Evolutionary conservation across 2,888 invertebrate genomes (phyloP), one percentile per base, ranked within the genome.

Genomic region (Euclidia mi): DNA sequence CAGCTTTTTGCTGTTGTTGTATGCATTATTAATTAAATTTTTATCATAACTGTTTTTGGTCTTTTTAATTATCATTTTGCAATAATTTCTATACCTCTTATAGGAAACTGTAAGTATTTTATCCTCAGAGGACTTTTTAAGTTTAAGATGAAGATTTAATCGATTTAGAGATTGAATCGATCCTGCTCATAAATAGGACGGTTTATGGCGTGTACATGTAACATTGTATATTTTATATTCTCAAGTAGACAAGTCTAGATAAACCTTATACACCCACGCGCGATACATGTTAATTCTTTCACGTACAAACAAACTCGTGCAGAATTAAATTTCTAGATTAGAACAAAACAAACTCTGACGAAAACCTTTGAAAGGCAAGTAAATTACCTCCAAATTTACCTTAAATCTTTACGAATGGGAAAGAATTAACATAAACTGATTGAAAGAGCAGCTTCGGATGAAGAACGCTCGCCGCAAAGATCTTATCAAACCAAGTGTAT

Each of bases 101-200:
- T n/a, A n/a, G n/a, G n/a, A n/a, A n/a, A n/a, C n/a, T n/a, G n/a
- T n/a, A n/a, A n/a, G n/a, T n/a, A n/a, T n/a, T n/a, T n/a, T n/a
- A n/a, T n/a, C n/a, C n/a, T n/a, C n/a, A n/a, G n/a, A n/a, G n/a
- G n/a, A n/a, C n/a, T n/a, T n/a, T n/a, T n/a, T n/a, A n/a, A n/a
- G n/a, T n/a, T n/a, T n/a, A n/a, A n/a, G n/a, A n/a, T n/a, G n/a
- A n/a, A n/a, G n/a, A n/a, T n/a, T n/a, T n/a, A n/a, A n/a, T n/a
- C n/a, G n/a, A n/a, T n/a, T n/a, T n/a, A n/a, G 79, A 82, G 84
- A 85, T 85, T 87, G 79, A 76, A 84, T 76, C 78, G 75, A 77
- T 74, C 79, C 76, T 62, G 63, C 80, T 82, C 84, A 80, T 84
- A 81, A 84, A 85, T 81, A 78, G 57, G 45, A 56, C 61, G 58